These are phyloP conservation scores for Cossypha heuglini DNA, from an alignment of 2,797 vertebrate species.

Conservation along the genomic window DNA sequence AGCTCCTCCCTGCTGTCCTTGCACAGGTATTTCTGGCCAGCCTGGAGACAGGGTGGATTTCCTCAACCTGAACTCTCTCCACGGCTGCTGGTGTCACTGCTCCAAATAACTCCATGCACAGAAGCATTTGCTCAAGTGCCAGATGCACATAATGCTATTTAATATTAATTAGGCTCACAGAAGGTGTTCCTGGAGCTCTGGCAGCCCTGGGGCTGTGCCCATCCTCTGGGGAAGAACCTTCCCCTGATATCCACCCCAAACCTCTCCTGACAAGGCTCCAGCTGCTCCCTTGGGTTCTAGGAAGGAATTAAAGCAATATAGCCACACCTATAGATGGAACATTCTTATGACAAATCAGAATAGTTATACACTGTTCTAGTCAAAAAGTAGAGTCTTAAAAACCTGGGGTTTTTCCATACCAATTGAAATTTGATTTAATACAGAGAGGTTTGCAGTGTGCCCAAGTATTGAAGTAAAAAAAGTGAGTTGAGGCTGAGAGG, in stretches of 20 bases:
- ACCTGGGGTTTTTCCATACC: not conserved
- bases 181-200: not conserved
- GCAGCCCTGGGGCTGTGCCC: not conserved
- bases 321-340: not conserved
- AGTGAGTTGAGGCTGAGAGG: fast-evolving
- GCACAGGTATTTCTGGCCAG: not conserved
- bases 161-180: not conserved
- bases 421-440: not conserved
- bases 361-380: not conserved
- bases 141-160: not conserved
- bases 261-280: not conserved
- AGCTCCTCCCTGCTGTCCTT: fast-evolving
- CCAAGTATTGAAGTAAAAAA: not conserved
- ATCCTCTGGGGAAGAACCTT: not conserved
- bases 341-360: not conserved
- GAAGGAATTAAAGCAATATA: not conserved
- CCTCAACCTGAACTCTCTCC: not conserved
- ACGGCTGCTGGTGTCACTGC: not conserved
- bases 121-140: not conserved
- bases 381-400: not conserved
- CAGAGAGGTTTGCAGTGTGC: not conserved
- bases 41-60: fast-evolving
- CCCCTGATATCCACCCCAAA: fast-evolving
- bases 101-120: not conserved
- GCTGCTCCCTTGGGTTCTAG: not conserved